A percentile compares a stretch with the other conserved stretches of the same genome.
phyloP scores from a whole-genome alignment of 2,888 invertebrate genomes.

The Paralinhomoeus sp. region DNA sequence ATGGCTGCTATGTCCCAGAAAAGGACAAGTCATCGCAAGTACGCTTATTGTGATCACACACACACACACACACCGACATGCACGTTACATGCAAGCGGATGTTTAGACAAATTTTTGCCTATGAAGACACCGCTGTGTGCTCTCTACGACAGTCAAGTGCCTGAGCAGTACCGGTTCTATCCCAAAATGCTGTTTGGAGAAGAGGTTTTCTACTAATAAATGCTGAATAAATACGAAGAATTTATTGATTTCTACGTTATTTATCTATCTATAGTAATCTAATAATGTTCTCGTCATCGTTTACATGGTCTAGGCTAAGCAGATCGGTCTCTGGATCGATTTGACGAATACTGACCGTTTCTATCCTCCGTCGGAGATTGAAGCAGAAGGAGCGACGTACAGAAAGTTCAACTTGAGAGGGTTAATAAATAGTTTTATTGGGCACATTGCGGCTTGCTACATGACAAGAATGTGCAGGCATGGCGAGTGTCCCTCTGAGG shows the following conservation, averaged over 20 bases:
- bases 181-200: slow-evolving; percentile 57
- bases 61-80: too few relatives aligned
- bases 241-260: not conserved
- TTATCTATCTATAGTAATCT: not conserved
- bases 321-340: slow-evolving; percentile 83
- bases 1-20: slow-evolving; percentile 33
- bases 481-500: slow-evolving; percentile 63
- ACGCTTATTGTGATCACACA: slow-evolving; percentile 4
- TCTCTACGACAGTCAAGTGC: slow-evolving; percentile 58
- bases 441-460: too few relatives aligned
- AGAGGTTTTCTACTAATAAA: slow-evolving; percentile 11
- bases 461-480: too few relatives aligned
- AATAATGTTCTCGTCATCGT: slow-evolving; percentile 7
- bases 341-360: slow-evolving; percentile 81
- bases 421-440: not conserved
- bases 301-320: too few relatives aligned
- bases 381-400: not conserved
- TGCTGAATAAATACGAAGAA: slow-evolving; percentile 9
- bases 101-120: slow-evolving; percentile 58
- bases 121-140: slow-evolving; percentile 75
- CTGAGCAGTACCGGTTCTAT: slow-evolving; percentile 55
- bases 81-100: too few relatives aligned
- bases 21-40: slow-evolving; percentile 26
- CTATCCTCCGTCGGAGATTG: slow-evolving; percentile 55
- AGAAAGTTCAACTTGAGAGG: not conserved